Evolutionary conservation across 2,888 invertebrate species (phyloP), one percentile per base, ranked within the genome.

Genomic region (Pterostichus madidus): DNA sequence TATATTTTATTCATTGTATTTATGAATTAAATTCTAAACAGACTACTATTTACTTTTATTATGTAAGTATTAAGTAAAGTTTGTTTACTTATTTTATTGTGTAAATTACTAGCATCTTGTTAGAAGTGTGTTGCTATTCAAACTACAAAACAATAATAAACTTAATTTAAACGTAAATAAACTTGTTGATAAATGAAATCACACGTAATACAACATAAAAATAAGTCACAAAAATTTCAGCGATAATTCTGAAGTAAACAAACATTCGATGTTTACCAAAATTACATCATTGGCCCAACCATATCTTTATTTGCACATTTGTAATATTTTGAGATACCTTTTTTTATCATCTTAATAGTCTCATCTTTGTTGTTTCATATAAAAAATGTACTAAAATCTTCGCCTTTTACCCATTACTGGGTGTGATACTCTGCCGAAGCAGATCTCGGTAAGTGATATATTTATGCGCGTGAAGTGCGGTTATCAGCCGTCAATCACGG

Each of bases 181-280:
- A 49, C 49, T 10, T 49, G 5, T 3, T 49, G 13, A 49, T 13
- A 49, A 11, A 39, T 39, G 39, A 39, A 39, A 39, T 39, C 39
- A 39, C 39, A 39, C 39, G 39, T 39, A 39, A 39, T 39, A 39
- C 39, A 39, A 8, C 39, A 44, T 11, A 44, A 44, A 44, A 44
- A 44, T 44, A 44, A 44, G 44, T 24, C 24, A 49, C 49, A n/a
- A 13, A 2, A 49, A 2, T 49, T 49, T 49, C 5, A n/a, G 5
- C 13, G 49, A 49, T 49, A 49, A 49, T n/a, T 49, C 49, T n/a
- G 11, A n/a, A n/a, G n/a, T 49, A 49, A 49, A 49, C 49, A 49
- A 39, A 39, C 39, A 39, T 7, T 39, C 8, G 3, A 39, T 39
- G 39, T 39, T 39, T 39, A 39, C 39, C 39, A 39, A 39, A 24